These are phyloP conservation scores for Akabosia matsudoensis DNA, from an alignment of 1,140 invertebrate species.

Conservation along the genomic window DNA sequence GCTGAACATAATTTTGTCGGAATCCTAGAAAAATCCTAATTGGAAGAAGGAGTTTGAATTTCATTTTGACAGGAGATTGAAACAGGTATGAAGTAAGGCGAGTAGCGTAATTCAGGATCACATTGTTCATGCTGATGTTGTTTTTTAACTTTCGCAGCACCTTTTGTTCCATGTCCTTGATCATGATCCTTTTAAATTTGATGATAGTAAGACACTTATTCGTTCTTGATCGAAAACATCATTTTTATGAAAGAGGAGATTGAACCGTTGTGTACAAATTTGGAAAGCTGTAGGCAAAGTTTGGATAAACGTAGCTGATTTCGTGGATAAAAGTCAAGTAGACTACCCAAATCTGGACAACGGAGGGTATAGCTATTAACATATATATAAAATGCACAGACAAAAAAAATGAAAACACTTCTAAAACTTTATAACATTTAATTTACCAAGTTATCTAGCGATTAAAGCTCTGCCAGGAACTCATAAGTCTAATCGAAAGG, in stretches of 20 bases:
- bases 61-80: slow-evolving; percentile 12
- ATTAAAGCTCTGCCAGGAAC: background rate
- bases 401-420: no score
- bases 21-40: background rate
- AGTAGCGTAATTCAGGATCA: no score
- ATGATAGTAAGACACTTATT: background rate
- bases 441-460: background rate
- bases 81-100: no score
- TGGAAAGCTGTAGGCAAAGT: background rate
- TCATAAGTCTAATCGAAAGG: background rate
- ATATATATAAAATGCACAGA: no score
- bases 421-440: background rate
- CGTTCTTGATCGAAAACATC: background rate
- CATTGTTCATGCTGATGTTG: no score
- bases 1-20: no score
- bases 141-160: background rate
- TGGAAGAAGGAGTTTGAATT: background rate
- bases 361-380: background rate
- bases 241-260: no score
- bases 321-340: background rate
- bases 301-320: slow-evolving; percentile 7
- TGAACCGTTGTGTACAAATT: no score
- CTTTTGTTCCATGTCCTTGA: background rate
- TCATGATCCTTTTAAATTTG: background rate
- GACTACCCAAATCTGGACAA: background rate